Evolutionary conservation across 2,113 vertebrate species (phyloP), one percentile per base, ranked within the genome.

Genomic region (Cygnus atratus): DNA sequence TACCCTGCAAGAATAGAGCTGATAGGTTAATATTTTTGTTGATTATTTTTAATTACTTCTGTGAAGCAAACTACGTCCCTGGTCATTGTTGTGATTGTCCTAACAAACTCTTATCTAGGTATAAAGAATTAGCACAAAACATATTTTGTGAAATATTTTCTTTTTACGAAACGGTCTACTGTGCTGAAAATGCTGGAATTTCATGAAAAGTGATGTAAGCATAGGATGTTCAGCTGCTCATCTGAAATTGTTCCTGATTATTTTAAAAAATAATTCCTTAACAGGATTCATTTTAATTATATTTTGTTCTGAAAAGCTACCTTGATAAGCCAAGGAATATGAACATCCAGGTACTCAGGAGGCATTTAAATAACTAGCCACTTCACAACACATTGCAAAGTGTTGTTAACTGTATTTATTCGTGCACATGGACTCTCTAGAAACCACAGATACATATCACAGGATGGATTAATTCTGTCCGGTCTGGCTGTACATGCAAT

Each of bases 401-500:
- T 72, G 13, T 7, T 71, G 35, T 65, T 82, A 41, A 44, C 21
- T 80, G 48, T 29, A 5, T 10, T 77, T 63, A 28, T n/a, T 89
- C 80, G 65, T 84, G 33, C 21, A n/a, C 17, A 7, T 63, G 48
- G 25, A 9, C 0, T 0, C 9, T 77, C 65, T 39, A 68, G 44
- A 50, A 80, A 19, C 46, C 4, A 1, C 5, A 65, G 11, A n/a
- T 76, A 10, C 12, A 2, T 84, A 87, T 87, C 16, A 17, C 16
- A 66, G 39, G 9, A 25, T 62, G 39, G 6, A 28, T 73, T 44
- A 7, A 9, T 78, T 78, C 61, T 39, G 25, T 8, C 8, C 63
- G 21, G 4, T 48, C 11, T 55, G 10, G 75, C 21, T 71, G 4
- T 48, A 11, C 4, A 1, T 29, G 28, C 11, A 31, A 0, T 59